A percentile compares a stretch with the other conserved stretches of the same genome.
phyloP scores from a whole-genome alignment of 2,797 vertebrate species.

The Tinamus major region DNA sequence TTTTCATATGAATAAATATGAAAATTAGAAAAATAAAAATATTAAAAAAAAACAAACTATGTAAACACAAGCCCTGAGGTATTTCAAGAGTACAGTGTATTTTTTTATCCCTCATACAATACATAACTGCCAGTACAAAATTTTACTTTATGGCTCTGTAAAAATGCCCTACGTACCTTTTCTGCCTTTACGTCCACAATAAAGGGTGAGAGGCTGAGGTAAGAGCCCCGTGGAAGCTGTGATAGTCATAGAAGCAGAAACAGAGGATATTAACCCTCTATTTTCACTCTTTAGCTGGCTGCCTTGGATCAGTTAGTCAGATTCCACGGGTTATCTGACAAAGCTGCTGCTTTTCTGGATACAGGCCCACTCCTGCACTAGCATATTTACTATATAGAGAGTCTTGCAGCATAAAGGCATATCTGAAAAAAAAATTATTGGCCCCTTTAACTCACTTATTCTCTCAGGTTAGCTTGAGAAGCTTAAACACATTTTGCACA shows the following conservation, averaged over 20 bases:
- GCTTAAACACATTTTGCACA: not conserved
- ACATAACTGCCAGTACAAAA: slow-evolving; percentile 36
- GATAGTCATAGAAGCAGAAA: slow-evolving; percentile 67
- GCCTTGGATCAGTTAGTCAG: not conserved
- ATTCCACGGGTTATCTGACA: slow-evolving; percentile 19
- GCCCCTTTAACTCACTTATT: not conserved
- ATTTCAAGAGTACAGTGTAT: slow-evolving; percentile 76
- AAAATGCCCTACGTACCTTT: slow-evolving; percentile 45
- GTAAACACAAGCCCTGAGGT: slow-evolving; percentile 81
- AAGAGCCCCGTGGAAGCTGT: slow-evolving; percentile 62
- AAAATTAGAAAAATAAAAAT: slow-evolving; percentile 69
- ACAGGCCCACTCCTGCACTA: slow-evolving; percentile 27
- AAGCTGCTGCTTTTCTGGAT: slow-evolving; percentile 13
- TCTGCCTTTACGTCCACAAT: slow-evolving; percentile 30
- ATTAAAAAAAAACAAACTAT: slow-evolving; percentile 47
- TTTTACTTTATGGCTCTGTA: slow-evolving; percentile 19
- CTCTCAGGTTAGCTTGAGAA: slow-evolving; percentile 6
- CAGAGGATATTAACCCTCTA: slow-evolving; percentile 34
- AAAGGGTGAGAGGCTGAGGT: slow-evolving; percentile 43
- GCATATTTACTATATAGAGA: not conserved
- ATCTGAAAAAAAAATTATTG: not conserved
- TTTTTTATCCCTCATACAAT: slow-evolving; percentile 39
- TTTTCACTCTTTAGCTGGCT: not conserved
- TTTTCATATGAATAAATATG: slow-evolving; percentile 74
- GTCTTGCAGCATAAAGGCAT: slow-evolving; percentile 4